Base-by-base conservation (phyloP, 2,888 invertebrate species). In the Hesperia comma region DNA sequence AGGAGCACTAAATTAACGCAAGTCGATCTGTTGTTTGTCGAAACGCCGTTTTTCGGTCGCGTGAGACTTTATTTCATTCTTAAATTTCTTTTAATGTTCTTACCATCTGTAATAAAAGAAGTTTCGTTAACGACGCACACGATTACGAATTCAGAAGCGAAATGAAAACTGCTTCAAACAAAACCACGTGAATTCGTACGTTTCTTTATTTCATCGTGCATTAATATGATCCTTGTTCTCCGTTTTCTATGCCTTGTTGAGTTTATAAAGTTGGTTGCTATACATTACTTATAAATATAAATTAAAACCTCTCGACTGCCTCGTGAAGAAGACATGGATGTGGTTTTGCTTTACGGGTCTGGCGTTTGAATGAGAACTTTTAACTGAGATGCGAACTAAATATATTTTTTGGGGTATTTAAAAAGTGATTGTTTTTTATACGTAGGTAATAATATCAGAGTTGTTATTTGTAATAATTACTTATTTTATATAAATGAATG, bases 1-100 rank as follows among this genome's bases (percentile, higher is more conserved):
- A 57, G 82, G 79, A 79, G 75, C 77, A 77, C 82, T 86, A 84
- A 86, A 86, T 87, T 83, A 78, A 77, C 74, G 78, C 77, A 72
- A 79, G 82, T 79, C 81, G 81, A 83, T 80, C 79, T 77, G 80
- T 83, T 81, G 81, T 83, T 81, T 79, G 79, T 76, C 72, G 75
- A 79, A 81, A 81, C 70, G 73, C 57, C 69, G 66, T 58, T 61
- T 61, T 63, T 32, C 68, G 66, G 72, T 69, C 70, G 70, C 72
- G 64, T 72, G 75, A 72, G 74, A 72, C 78, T 80, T 80, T 78
- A 83, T 81, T 78, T 69, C 77, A 73, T 76, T 79, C 79, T 82
- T 64, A 60, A 68, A 69, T 70, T 70, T 61, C 64, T 58, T 66
- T 63, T 63, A 70, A 69, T 68, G 68, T 61, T 46, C 21, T 46